Base-by-base conservation (phyloP, 2,888 invertebrate genomes). In the Gryllus longicercus region DNA sequence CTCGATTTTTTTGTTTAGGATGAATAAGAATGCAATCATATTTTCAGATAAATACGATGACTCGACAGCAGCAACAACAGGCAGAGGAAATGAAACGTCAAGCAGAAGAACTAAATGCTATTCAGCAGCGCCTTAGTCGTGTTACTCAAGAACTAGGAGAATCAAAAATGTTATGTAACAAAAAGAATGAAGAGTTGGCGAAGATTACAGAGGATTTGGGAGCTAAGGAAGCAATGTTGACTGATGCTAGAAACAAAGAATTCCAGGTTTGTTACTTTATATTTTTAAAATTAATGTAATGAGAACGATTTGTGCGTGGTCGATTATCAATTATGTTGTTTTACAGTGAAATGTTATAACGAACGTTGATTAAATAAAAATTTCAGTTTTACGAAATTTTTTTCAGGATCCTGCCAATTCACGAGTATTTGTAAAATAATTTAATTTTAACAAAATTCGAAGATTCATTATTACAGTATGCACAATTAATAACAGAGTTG, bases 201-300 rank as follows among this genome's bases (percentile, higher is more conserved):
- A 85, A 85, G 82, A 82, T 85, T 14, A 83, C 84, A 76, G 85
- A 84, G 84, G 93, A 93, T 79, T 85, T 93, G 8, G 88, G 90
- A 11, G 89, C 88, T 23, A 94, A 93, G 85, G 93, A 94, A 83
- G 91, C 90, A 2, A 88, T 91, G 49, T 87, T 94, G 18, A 90
- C 89, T 75, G 94, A 94, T 83, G 91, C 92, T 21, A 90, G 90
- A 82, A 93, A 87, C 85, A 87, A 90, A 84, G 86, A 90, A 79
- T 84, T 84, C 78, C 86, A 87, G 85, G 87, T 87, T 80, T 82
- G 79, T 80, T 18, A 25, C 23, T 0, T 38, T 38, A 38, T 0
- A 38, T 38, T 38, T 8, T 2, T 76, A 25, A 21, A 11, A 10
- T 10, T n/a, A 38, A 16, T 49, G n/a, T 25, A 38, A 49, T 14